Base-by-base conservation (phyloP, 2,888 invertebrate species). In the Adelphocoris suturalis region DNA sequence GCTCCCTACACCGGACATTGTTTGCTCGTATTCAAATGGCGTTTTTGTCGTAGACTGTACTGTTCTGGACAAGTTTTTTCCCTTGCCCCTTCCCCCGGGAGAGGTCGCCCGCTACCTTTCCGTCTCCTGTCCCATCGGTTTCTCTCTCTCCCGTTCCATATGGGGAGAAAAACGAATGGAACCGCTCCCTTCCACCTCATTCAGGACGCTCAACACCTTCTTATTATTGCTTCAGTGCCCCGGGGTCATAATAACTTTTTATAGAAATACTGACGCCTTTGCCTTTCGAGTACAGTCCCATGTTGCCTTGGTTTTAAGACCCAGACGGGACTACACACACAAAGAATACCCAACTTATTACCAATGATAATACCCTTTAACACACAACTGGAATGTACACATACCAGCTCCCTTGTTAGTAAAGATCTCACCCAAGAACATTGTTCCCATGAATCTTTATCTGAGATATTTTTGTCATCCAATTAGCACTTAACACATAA, bases 11-110 rank as follows among this genome's bases (percentile, higher is more conserved):
- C 80, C 61, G 81, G 89, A 89, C 89, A 89, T 81, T 88, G 80
- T 80, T 89, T 81, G 80, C 81, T 89, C 81, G 81, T 89, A 89
- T 89, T 89, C 89, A 89, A 89, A 89, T 89, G 89, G 80, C 80
- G 81, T 81, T 89, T 89, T 89, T 89, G 89, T 89, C 89, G 81
- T 37, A 48, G 89, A 89, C 89, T 89, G 89, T 89, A 89, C 89
- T 46, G 80, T 80, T 57, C 89, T 89, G 81, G 89, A 89, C 89
- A 89, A 89, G 89, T 89, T 89, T 89, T 89, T 89, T 89, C 47
- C 47, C 16, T 75, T 7, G 19, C 46, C 75, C 19, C 47, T 75
- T 75, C 86, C 75, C n/a, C 75, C 75, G n/a, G 13, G n/a, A 27
- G 82, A 82, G 48, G 82, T 47, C 75, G 23, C 27, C 46, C 75